Conservation (phyloP, 2,888 invertebrate genomes). For the Drosophila monieri region DNA sequence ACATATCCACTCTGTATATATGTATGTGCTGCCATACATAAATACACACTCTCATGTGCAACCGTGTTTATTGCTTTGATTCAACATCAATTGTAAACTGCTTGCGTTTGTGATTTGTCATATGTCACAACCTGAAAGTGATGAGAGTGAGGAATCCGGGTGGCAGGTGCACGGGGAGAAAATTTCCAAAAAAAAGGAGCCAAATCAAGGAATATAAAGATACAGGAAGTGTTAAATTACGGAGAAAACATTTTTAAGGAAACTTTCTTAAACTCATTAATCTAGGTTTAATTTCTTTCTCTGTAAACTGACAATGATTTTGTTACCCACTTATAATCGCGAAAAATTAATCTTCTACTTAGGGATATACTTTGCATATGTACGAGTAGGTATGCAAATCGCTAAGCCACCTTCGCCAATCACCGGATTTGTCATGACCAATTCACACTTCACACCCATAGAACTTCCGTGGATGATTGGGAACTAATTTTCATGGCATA, state of each 20-base stretch:
- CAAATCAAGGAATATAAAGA: not conserved
- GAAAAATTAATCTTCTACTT: constrained; percentile 64
- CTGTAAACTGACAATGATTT: not conserved
- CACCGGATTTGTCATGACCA: constrained; percentile 43
- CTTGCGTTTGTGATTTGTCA: constrained; percentile 50
- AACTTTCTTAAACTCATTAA: not conserved
- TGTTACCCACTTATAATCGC: constrained; percentile 20
- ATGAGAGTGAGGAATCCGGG: constrained; percentile 4
- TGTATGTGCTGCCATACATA: constrained; percentile 4
- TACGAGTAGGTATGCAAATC: constrained; percentile 47
- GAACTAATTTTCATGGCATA: constrained; percentile 41
- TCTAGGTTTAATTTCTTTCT: not conserved
- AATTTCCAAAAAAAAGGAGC: not conserved
- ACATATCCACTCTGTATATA: not conserved
- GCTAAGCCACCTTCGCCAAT: constrained; percentile 12
- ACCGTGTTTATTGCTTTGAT: constrained; percentile 64
- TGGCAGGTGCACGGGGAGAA: not conserved
- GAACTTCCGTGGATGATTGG: constrained; percentile 3
- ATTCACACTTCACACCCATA: constrained; percentile 24
- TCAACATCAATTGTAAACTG: constrained; percentile 65
- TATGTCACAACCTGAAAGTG: constrained; percentile 38
- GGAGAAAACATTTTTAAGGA: not conserved
- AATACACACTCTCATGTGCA: constrained; percentile 11
- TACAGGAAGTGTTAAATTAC: not conserved
- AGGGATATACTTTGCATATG: constrained; percentile 53